A percentile compares a stretch with the other conserved stretches of the same genome.
phyloP scores from a whole-genome alignment of 2,797 vertebrate genomes.

The Danio tinwini region DNA sequence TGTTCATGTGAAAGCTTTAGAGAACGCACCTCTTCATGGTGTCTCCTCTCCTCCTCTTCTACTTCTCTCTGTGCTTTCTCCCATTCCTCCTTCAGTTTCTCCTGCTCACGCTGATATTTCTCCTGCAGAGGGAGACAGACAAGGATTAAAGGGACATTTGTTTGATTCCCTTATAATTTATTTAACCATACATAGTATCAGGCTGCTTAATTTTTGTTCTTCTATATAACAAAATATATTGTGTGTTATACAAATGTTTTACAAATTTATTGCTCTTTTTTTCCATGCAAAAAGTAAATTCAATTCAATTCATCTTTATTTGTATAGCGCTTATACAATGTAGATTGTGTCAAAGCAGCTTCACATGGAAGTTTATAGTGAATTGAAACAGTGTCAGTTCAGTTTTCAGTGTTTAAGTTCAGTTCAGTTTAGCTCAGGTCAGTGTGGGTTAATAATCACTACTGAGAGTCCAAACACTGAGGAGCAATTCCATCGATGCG shows the following conservation, averaged over 20 bases:
- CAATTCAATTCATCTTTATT: too few species aligned
- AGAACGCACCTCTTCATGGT: constrained; percentile 88
- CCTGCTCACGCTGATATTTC: constrained; percentile 92
- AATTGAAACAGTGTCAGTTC: too few species aligned
- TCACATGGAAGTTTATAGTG: too few species aligned
- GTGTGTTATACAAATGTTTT: too few species aligned
- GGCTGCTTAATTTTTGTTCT: not conserved
- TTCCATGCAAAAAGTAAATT: not conserved
- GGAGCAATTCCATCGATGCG: too few species aligned
- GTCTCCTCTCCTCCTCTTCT: constrained; percentile 93
- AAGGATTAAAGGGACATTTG: not conserved
- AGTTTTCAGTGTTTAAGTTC: too few species aligned
- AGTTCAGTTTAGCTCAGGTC: too few species aligned
- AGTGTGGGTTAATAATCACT: too few species aligned
- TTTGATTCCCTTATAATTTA: not conserved
- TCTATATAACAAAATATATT: not conserved
- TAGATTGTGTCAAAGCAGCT: too few species aligned
- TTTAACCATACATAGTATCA: not conserved
- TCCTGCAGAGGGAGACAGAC: constrained; percentile 77
- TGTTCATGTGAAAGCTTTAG: not conserved
- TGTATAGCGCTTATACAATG: too few species aligned
- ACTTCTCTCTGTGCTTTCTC: constrained; percentile 95
- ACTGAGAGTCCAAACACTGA: too few species aligned
- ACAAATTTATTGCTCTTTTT: not conserved
- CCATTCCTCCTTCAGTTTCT: constrained; percentile 96